Percentiles rank a stretch among this genome's conserved stretches.
These are phyloP conservation scores for Drosophila nebulosa DNA, from an alignment of 1,140 invertebrate species.

Conservation along the genomic window DNA sequence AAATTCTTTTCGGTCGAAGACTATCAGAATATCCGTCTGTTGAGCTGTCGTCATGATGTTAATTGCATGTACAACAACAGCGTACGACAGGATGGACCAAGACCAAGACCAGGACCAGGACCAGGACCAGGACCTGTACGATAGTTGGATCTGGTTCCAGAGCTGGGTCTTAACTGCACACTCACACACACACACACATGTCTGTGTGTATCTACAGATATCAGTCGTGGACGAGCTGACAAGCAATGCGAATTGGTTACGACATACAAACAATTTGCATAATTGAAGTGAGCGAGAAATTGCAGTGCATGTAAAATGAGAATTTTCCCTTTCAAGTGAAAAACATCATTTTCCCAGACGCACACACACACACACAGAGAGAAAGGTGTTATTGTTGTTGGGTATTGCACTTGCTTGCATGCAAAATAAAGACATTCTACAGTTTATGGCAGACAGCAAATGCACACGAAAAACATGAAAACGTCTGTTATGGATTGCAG, in stretches of 20 bases:
- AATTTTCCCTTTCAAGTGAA: slow-evolving; percentile 62
- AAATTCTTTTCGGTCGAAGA: slow-evolving; percentile 16
- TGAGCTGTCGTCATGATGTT: slow-evolving; percentile 56
- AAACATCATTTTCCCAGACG: slow-evolving; percentile 53
- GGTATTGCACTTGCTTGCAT: slow-evolving; percentile 20
- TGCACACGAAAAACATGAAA: not conserved
- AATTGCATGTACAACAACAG: slow-evolving; percentile 68
- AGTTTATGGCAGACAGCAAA: slow-evolving; percentile 16
- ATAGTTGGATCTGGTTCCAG: not conserved
- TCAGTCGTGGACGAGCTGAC: slow-evolving; percentile 33
- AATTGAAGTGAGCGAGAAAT: slow-evolving; percentile 77
- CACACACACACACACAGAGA: not conserved
- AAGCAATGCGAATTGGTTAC: slow-evolving; percentile 68
- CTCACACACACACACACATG: slow-evolving; percentile 4
- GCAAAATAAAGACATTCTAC: slow-evolving; percentile 54
- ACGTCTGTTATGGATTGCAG: slow-evolving; percentile 58
- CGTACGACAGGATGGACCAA: not conserved
- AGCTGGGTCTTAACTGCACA: slow-evolving; percentile 3
- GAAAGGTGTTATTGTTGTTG: slow-evolving; percentile 34
- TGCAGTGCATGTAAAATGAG: slow-evolving; percentile 73
- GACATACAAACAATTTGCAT: slow-evolving; percentile 76
- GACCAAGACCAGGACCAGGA: too few relatives aligned
- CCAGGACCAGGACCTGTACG: not conserved
- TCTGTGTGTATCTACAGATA: not conserved
- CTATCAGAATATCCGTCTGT: slow-evolving; percentile 32